Evolutionary conservation across 2,113 vertebrate genomes (phyloP).

Genomic region (Syrrhaptes paradoxus): DNA sequence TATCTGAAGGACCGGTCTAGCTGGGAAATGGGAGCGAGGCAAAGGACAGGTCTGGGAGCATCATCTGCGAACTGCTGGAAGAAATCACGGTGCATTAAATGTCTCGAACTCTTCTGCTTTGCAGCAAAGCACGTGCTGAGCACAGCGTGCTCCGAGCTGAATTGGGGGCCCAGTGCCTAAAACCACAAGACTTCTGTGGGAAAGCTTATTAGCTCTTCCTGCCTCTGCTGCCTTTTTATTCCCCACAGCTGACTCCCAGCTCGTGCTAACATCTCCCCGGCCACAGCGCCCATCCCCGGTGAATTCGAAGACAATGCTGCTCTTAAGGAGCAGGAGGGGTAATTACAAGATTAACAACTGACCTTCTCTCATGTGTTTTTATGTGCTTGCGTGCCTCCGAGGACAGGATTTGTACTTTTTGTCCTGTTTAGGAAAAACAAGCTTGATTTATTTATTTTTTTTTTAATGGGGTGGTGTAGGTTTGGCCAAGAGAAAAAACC

Average conservation of each 20-base stretch:
- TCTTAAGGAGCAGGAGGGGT: background rate
- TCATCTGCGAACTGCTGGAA: background rate
- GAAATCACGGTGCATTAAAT: accelerated
- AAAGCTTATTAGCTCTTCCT: background rate
- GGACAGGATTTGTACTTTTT: background rate
- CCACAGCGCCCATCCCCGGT: background rate
- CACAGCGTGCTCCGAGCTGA: background rate
- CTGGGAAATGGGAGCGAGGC: background rate
- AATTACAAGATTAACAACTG: background rate
- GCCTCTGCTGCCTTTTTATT: background rate
- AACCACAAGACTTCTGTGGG: background rate
- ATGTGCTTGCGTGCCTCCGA: background rate
- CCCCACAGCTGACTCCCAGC: background rate
- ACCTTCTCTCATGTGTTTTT: background rate
- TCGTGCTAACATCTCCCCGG: background rate
- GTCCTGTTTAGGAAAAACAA: background rate
- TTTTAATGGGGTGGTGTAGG: background rate
- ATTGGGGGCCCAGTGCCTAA: background rate
- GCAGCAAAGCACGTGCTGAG: background rate
- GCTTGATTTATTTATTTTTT: background rate
- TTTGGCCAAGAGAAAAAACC: background rate
- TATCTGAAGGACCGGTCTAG: background rate
- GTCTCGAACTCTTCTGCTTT: background rate
- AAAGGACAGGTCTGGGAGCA: background rate
- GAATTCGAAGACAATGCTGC: background rate